Conservation (phyloP, 2,113 vertebrate species). For the Platysternon megacephalum region DNA sequence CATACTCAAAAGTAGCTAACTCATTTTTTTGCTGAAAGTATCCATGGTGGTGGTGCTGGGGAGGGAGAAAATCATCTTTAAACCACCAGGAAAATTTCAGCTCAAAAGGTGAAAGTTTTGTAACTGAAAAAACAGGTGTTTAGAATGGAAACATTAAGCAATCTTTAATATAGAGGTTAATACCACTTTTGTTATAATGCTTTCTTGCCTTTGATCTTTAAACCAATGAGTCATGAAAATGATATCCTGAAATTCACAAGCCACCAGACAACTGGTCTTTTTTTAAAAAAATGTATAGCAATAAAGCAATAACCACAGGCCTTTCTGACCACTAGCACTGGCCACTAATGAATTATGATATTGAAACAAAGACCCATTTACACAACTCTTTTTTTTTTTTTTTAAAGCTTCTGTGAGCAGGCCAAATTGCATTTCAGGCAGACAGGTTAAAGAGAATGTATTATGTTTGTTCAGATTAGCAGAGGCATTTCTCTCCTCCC, state of each 20-base stretch:
- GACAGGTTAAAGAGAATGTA: constrained; percentile 36
- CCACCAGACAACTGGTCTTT: constrained; percentile 19
- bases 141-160: constrained; percentile 15
- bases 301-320: constrained; percentile 25
- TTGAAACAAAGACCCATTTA: constrained; percentile 32
- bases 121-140: not conserved
- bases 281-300: not conserved
- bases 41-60: not conserved
- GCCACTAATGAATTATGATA: constrained; percentile 56
- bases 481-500: constrained; percentile 9
- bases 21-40: not conserved
- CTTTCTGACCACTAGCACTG: constrained; percentile 43
- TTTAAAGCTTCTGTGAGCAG: not conserved
- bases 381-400: not conserved
- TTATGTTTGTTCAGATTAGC: constrained; percentile 49
- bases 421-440: constrained; percentile 1
- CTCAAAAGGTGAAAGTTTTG: not conserved
- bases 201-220: constrained; percentile 54
- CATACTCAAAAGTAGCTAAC: not conserved
- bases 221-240: constrained; percentile 45
- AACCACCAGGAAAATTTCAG: not conserved
- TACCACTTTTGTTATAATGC: not conserved
- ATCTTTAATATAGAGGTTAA: not conserved
- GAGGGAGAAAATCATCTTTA: not conserved
- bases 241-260: constrained; percentile 43